phyloP scores from a whole-genome alignment of 2,797 vertebrate species.

The Coccyzus lansbergi region DNA sequence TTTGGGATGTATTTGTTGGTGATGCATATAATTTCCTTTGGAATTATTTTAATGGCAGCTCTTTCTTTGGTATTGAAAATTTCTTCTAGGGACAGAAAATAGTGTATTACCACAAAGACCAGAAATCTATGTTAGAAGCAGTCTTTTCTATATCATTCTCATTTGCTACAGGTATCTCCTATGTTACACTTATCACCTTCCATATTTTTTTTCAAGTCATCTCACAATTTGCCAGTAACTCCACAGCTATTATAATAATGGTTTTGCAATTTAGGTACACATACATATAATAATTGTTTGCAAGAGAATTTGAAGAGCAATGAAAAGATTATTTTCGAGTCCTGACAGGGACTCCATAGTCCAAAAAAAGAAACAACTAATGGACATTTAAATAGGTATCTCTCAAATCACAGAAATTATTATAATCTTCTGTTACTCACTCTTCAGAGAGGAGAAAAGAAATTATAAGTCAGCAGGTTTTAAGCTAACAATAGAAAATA shows the following conservation, averaged over 20 bases:
- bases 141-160: neutral
- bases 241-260: neutral
- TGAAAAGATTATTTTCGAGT: neutral
- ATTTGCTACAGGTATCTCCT: neutral
- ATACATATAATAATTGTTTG: neutral
- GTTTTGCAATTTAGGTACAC: neutral
- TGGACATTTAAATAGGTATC: neutral
- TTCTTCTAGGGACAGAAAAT: constrained; percentile 4
- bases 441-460: constrained; percentile 13
- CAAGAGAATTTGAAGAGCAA: neutral
- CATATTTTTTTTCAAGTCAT: neutral
- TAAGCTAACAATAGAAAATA: constrained; percentile 48
- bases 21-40: neutral
- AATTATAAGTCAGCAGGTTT: constrained; percentile 26
- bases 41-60: neutral
- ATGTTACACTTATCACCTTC: neutral
- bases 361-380: neutral
- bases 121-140: constrained; percentile 38
- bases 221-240: neutral
- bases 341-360: neutral
- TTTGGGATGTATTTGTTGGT: neutral
- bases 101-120: neutral
- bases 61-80: constrained; percentile 1
- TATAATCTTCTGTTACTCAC: constrained; percentile 18
- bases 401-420: constrained; percentile 23